Evolutionary conservation across 2,888 invertebrate genomes (phyloP).

Genomic region (Heliconius cydno): DNA sequence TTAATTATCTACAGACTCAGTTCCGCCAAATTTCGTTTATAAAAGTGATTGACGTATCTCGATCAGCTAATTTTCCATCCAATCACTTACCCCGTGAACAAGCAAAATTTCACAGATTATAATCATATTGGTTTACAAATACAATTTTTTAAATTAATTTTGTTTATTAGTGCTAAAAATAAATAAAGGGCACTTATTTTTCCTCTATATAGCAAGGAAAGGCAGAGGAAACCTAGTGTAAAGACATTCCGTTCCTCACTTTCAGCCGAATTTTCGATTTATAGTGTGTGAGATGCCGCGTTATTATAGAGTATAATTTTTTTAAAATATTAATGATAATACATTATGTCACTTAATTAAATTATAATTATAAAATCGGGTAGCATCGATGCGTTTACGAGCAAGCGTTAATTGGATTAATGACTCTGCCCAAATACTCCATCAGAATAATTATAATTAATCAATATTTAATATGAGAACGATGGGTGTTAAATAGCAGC

Average conservation of each 20-base stretch:
- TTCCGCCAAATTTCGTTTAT: constrained; percentile 44
- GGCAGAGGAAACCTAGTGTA: too few relatives aligned
- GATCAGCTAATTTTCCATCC: constrained; percentile 67
- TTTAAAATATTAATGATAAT: constrained; percentile 52
- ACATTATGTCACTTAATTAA: constrained; percentile 60
- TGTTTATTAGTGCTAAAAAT: constrained; percentile 3
- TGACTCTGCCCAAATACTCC: constrained; percentile 51
- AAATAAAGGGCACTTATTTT: constrained; percentile 5
- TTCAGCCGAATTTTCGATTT: too few relatives aligned
- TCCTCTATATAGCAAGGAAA: too few relatives aligned
- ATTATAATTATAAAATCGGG: constrained; percentile 58
- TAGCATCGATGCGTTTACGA: constrained; percentile 60
- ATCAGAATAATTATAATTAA: constrained; percentile 49
- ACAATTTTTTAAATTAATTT: constrained; percentile 9
- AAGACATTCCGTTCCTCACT: too few relatives aligned
- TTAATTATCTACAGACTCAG: constrained; percentile 36
- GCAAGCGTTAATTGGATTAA: constrained; percentile 61
- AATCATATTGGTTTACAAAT: constrained; percentile 41
- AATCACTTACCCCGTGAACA: constrained; percentile 70
- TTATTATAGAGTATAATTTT: neutral
- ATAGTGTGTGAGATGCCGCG: too few relatives aligned
- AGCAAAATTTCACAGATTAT: constrained; percentile 55
- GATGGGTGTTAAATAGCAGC: neutral
- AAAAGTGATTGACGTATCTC: constrained; percentile 64
- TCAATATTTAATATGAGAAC: constrained; percentile 43